Evolutionary conservation across 2,888 invertebrate species (phyloP).

Genomic region (Brenthis daphne): DNA sequence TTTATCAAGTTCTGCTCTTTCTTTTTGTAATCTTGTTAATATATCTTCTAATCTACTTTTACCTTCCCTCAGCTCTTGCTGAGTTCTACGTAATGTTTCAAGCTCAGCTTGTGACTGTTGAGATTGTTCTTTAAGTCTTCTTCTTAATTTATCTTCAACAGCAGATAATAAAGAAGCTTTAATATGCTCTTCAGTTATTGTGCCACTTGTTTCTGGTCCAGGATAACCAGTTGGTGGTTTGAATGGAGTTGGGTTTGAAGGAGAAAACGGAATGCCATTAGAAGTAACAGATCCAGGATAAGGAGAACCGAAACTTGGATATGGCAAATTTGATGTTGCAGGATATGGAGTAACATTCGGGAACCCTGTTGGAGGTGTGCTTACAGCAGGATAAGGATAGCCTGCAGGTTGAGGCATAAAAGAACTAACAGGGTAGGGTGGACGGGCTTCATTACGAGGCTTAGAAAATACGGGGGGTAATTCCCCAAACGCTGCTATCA

Average conservation of each 20-base stretch:
- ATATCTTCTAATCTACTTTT: conserved; percentile 91
- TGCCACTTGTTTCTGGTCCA: conserved; percentile 83
- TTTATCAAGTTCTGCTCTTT: conserved; percentile 90
- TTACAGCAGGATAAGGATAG: conserved; percentile 67
- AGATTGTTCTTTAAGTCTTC: conserved; percentile 93
- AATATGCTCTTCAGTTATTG: conserved; percentile 98
- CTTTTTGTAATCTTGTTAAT: conserved; percentile 88
- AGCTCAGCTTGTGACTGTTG: conserved; percentile 96
- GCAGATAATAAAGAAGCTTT: conserved; percentile 96
- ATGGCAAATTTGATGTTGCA: conserved; percentile 71
- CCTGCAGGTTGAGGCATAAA: conserved; percentile 74
- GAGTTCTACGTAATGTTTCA: conserved; percentile 92
- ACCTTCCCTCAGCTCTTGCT: conserved; percentile 92
- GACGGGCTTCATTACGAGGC: conserved; percentile 83
- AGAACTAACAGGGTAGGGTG: conserved; percentile 80
- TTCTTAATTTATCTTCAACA: conserved; percentile 95
- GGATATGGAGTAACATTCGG: conserved; percentile 71
- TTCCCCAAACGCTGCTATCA: conserved; percentile 96
- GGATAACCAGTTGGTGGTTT: conserved; percentile 56
- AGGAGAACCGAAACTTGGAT: conserved; percentile 76
- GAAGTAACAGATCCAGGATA: conserved; percentile 64
- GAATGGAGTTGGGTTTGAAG: conserved; percentile 59
- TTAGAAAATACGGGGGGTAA: conserved; percentile 96
- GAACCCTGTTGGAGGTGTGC: conserved; percentile 59
- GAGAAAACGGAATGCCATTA: conserved; percentile 53